phyloP scores from a whole-genome alignment of 2,888 invertebrate genomes.

The Epistrophe eligans region DNA sequence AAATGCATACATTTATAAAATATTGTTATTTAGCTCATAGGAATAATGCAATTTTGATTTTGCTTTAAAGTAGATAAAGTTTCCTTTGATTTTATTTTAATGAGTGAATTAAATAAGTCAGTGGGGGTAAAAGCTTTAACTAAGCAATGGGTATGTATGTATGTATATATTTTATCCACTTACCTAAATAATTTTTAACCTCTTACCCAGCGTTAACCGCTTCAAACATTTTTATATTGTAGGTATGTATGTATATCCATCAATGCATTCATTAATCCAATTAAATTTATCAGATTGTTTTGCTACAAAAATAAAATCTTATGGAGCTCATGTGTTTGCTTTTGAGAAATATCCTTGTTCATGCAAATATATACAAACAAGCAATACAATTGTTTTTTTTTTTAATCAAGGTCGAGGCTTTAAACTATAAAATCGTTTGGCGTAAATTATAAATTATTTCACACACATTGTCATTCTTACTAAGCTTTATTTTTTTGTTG shows the following conservation, averaged over 20 bases:
- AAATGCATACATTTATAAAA: background rate
- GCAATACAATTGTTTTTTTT: background rate
- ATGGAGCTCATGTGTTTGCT: background rate
- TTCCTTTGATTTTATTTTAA: constrained; percentile 1
- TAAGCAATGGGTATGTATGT: constrained; percentile 40
- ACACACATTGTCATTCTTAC: background rate
- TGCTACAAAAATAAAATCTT: background rate
- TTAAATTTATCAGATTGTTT: constrained; percentile 1
- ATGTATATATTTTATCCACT: constrained; percentile 14
- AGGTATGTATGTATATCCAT: background rate
- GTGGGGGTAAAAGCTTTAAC: constrained; percentile 8
- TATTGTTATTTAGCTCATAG: background rate
- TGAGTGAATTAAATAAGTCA: constrained; percentile 20
- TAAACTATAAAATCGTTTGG: background rate
- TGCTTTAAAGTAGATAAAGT: background rate
- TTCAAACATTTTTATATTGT: background rate
- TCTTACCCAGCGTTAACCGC: rapidly evolving
- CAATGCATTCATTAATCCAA: background rate
- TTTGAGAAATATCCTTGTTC: background rate
- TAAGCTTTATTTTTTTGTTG: background rate
- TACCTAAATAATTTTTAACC: background rate
- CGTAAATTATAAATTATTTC: background rate
- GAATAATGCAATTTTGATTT: constrained; percentile 2
- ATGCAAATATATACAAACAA: background rate
- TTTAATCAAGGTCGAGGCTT: constrained; percentile 9